Evolutionary conservation across 2,113 vertebrate genomes (phyloP).

Genomic region (Gambusia holbrooki): DNA sequence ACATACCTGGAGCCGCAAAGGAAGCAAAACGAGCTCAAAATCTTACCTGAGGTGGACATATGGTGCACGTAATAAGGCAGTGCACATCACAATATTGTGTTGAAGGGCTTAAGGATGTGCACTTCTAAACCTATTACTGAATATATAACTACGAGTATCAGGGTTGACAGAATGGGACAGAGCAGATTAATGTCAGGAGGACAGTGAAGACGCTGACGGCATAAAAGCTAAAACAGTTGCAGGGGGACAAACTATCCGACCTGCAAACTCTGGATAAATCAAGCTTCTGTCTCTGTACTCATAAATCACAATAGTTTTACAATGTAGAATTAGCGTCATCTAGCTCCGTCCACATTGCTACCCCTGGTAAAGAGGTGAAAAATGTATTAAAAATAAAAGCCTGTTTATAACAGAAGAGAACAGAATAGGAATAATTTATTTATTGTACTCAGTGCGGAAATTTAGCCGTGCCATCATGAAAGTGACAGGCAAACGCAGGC

Average conservation of each 20-base stretch:
- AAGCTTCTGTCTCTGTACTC: constrained; percentile 6
- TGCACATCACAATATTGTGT: constrained; percentile 45
- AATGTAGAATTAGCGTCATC: not conserved
- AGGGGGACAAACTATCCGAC: constrained; percentile 26
- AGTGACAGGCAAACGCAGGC: no score
- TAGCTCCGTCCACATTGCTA: no score
- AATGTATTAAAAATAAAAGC: not conserved
- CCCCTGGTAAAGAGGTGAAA: not conserved
- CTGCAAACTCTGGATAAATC: constrained; percentile 37
- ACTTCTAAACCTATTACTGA: constrained; percentile 66
- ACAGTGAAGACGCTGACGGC: constrained; percentile 37
- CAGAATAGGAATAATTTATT: no score
- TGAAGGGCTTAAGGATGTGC: constrained; percentile 57
- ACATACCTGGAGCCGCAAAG: constrained; percentile 36
- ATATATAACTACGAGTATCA: constrained; percentile 52
- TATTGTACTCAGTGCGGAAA: no score
- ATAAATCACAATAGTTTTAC: not conserved
- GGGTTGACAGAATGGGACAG: constrained; percentile 50
- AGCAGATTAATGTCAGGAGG: constrained; percentile 58
- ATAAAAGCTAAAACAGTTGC: constrained; percentile 32
- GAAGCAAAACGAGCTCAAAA: constrained; percentile 37
- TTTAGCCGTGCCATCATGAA: no score
- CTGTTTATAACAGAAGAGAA: no score
- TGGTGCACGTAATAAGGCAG: constrained; percentile 25
- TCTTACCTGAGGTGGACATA: constrained; percentile 29